These are phyloP conservation scores for Argyrosomus japonicus DNA, from an alignment of 2,113 vertebrate genomes.

Conservation along the genomic window DNA sequence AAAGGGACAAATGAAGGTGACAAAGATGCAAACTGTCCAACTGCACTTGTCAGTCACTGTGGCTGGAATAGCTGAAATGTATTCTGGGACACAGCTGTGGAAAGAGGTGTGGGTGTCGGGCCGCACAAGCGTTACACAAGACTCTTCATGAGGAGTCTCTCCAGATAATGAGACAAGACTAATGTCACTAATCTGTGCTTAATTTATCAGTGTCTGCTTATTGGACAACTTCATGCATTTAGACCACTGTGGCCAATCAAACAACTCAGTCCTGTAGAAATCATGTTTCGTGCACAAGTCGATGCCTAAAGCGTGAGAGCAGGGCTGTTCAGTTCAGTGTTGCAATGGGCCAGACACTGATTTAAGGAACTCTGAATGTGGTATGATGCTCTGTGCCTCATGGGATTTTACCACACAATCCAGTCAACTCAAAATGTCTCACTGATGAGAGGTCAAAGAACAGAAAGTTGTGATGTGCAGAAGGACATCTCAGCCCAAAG, in stretches of 20 bases:
- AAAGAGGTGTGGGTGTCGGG: conserved; percentile 1
- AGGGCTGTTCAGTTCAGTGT: neutral
- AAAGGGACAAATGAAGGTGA: conserved; percentile 52
- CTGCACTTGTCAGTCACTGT: conserved; percentile 44
- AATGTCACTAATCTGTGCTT: conserved; percentile 40
- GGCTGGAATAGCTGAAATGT: conserved; percentile 6
- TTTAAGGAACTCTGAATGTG: neutral
- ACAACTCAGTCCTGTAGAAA: conserved; percentile 14
- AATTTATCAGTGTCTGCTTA: conserved; percentile 39
- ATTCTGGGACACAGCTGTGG: conserved; percentile 33
- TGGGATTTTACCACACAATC: neutral
- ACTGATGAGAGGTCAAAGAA: conserved; percentile 23
- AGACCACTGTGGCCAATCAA: conserved; percentile 1
- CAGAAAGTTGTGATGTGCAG: neutral
- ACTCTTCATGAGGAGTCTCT: conserved; percentile 24
- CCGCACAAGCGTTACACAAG: conserved; percentile 1
- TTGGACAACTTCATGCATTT: conserved; percentile 23
- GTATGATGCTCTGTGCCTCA: neutral
- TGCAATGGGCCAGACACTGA: conserved; percentile 10
- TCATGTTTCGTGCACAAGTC: neutral
- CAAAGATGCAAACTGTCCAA: conserved; percentile 29
- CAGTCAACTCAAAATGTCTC: conserved; percentile 1
- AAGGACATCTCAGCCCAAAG: neutral
- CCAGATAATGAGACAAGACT: conserved; percentile 34
- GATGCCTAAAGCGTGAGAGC: neutral